Evolutionary conservation across 2,888 invertebrate genomes (phyloP).

Genomic region (Tachina lurida): DNA sequence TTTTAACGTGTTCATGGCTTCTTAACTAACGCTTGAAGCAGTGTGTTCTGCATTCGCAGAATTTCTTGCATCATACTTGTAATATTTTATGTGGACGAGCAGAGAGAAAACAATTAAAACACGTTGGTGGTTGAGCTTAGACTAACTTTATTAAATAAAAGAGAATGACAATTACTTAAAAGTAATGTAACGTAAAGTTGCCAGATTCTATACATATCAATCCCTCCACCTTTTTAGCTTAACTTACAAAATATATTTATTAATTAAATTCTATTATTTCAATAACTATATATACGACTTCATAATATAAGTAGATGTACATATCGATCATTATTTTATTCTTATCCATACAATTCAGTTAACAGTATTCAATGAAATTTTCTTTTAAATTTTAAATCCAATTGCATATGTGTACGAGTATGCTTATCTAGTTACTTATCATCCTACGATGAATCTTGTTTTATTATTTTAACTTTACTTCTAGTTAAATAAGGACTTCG

Average conservation of each 20-base stretch:
- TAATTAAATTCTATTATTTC: not conserved
- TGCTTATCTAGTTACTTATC: not conserved
- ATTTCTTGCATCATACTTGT: too few relatives aligned
- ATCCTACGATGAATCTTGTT: not conserved
- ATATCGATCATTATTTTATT: too few relatives aligned
- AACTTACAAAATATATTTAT: not conserved
- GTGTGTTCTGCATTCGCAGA: too few relatives aligned
- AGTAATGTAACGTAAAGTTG: not conserved
- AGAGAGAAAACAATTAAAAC: not conserved
- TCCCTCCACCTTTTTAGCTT: not conserved
- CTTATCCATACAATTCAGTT: not conserved
- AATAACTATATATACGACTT: not conserved
- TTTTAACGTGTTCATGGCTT: too few relatives aligned
- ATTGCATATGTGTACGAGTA: not conserved
- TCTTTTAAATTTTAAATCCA: not conserved
- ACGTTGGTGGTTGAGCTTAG: not conserved
- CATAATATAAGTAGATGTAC: too few relatives aligned
- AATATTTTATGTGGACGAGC: not conserved
- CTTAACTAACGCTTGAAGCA: too few relatives aligned
- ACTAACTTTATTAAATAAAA: not conserved
- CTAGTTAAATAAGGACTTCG: too few relatives aligned
- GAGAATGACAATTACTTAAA: constrained; percentile 9
- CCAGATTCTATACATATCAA: constrained; percentile 20
- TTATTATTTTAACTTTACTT: constrained; percentile 16
- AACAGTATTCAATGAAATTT: not conserved